Evolutionary conservation across 2,888 invertebrate species (phyloP).

Genomic region (Tribolium freemani): DNA sequence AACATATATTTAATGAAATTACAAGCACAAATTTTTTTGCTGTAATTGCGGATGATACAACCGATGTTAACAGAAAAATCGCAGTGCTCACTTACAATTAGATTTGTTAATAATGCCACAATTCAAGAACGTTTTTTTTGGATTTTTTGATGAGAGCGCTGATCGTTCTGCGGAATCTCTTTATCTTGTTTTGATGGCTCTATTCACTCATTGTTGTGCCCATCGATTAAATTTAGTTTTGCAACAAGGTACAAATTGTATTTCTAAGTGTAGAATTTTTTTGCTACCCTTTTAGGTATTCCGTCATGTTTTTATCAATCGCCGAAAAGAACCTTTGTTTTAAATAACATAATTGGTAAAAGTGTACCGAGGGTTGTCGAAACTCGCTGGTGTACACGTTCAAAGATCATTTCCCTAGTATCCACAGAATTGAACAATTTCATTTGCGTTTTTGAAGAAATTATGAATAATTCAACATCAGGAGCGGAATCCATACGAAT

Average conservation of each 20-base stretch:
- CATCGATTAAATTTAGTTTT: constrained; percentile 17
- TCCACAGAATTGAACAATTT: too few relatives aligned
- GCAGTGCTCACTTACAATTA: neutral
- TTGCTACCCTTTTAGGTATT: neutral
- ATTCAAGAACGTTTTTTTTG: constrained; percentile 6
- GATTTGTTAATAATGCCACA: neutral
- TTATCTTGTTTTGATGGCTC: neutral
- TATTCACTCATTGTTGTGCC: constrained; percentile 13
- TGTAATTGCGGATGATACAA: neutral
- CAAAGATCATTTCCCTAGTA: too few relatives aligned
- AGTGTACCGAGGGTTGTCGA: too few relatives aligned
- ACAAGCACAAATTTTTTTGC: neutral
- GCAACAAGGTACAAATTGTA: constrained; percentile 8
- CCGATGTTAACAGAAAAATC: neutral
- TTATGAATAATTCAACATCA: neutral
- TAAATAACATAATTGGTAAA: too few relatives aligned
- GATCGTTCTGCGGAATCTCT: neutral
- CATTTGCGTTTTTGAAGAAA: too few relatives aligned
- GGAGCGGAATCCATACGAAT: neutral
- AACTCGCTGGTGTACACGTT: too few relatives aligned
- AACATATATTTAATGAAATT: neutral
- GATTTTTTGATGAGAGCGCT: constrained; percentile 1
- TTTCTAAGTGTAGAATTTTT: neutral
- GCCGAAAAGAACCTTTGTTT: too few relatives aligned
- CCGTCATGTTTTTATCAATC: neutral